Base-by-base conservation (phyloP, 2,888 invertebrate species). In the Ophion obscuratus region DNA sequence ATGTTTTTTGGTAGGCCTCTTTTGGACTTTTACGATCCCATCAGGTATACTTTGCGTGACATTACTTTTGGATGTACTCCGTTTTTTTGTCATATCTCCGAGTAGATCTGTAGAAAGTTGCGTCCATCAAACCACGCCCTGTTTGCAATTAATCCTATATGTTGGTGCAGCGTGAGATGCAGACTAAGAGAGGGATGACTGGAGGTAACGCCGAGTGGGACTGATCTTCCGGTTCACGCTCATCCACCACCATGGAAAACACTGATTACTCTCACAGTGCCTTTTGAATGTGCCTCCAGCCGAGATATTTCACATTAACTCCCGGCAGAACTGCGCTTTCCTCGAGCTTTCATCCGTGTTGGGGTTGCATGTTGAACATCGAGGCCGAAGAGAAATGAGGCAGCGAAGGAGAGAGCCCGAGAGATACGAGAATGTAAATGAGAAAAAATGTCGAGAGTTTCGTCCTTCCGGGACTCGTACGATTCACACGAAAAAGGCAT, bases 251-350 rank as follows among this genome's bases (percentile, higher is more conserved):
- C 71, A 67, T 68, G 71, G 66, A 81, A 81, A 77, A 77, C 73
- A 77, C 81, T 77, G 84, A 84, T 81, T 77, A 81, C 77, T 74
- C 73, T 81, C 77, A 61, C 81, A 73, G 71, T 24, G 57, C 24
- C 24, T 40, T 24, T 75, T 59, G 74, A 20, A 57, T 47, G n/a
- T 75, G 62, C 24, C 62, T 74, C 61, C 53, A 67, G 53, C 74
- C 75, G 62, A 79, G 40, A 61, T 62, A 77, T 77, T 77, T 77
- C 44, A 70, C 40, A 76, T 74, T 78, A 78, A 44, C 31, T 20
- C 61, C 20, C 20, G 14, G 40, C 67, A 31, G 6, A 11, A 17
- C 11, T 7, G 2, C 10, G 61, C 9, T 24, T 24, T 61, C 61
- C 61, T 61, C 53, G 53, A 17, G 53, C 3, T 17, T 31, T 53